A percentile compares a stretch with the other conserved stretches of the same genome.
These are phyloP conservation scores for Campopleginae sp. DNA, from an alignment of 2,888 invertebrate species.

Conservation along the genomic window DNA sequence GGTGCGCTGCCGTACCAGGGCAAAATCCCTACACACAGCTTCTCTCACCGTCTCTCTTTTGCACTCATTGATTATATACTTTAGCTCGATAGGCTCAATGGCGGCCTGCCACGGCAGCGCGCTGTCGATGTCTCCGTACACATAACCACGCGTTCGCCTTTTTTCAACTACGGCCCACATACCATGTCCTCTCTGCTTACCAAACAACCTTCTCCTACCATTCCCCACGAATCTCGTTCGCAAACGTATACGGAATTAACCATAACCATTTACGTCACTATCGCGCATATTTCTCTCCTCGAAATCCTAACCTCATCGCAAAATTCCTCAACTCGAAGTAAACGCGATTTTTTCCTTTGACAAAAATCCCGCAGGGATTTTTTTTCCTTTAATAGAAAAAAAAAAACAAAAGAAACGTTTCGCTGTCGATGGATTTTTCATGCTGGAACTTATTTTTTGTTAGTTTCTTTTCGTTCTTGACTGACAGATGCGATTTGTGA, in stretches of 20 bases:
- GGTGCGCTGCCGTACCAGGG: conserved; percentile 53
- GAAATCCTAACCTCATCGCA: neutral
- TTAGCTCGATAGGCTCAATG: conserved; percentile 34
- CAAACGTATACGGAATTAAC: neutral
- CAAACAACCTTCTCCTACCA: neutral
- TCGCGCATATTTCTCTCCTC: neutral
- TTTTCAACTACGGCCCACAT: conserved; percentile 58
- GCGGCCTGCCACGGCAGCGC: neutral
- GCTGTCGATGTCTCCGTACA: neutral
- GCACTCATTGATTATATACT: conserved; percentile 68
- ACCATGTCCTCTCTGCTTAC: conserved; percentile 10
- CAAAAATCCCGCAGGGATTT: no score
- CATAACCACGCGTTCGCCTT: conserved; percentile 2
- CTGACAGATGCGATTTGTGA: no score
- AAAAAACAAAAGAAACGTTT: no score
- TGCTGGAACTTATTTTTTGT: no score
- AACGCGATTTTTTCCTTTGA: no score
- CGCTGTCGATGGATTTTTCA: no score
- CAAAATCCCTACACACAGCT: conserved; percentile 39
- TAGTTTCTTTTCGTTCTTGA: no score
- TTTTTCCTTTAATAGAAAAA: no score
- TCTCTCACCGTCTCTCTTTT: conserved; percentile 40
- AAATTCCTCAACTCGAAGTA: no score
- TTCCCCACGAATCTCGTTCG: conserved; percentile 10
- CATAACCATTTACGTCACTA: conserved; percentile 10